A percentile compares a stretch with the other conserved stretches of the same genome.
These are phyloP conservation scores for Polydrusus tereticollis DNA, from an alignment of 2,888 invertebrate genomes.

Conservation along the genomic window DNA sequence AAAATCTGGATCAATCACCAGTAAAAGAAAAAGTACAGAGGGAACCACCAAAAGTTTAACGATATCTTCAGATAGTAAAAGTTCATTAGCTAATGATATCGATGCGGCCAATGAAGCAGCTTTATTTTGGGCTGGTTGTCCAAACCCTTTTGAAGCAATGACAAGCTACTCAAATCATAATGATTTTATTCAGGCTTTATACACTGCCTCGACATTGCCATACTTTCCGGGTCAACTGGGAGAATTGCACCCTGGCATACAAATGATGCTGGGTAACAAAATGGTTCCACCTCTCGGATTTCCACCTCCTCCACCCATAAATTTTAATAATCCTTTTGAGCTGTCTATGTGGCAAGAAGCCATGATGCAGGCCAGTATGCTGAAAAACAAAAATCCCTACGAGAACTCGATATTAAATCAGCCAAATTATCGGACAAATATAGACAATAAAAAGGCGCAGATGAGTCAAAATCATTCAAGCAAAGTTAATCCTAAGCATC, in stretches of 20 bases:
- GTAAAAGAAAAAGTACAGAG: slow-evolving; percentile 25
- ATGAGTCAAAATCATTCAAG: slow-evolving; percentile 21
- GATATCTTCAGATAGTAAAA: slow-evolving; percentile 43
- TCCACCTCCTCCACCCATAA: slow-evolving; percentile 63
- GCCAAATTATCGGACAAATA: slow-evolving; percentile 37
- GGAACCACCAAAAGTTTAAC: slow-evolving; percentile 11
- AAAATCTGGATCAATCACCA: slow-evolving; percentile 20
- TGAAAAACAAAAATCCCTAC: slow-evolving; percentile 59
- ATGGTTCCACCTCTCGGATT: slow-evolving; percentile 67
- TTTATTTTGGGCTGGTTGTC: slow-evolving; percentile 81
- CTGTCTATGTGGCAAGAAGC: slow-evolving; percentile 80
- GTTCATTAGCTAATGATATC: slow-evolving; percentile 72
- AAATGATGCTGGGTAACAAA: slow-evolving; percentile 67
- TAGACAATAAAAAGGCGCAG: slow-evolving; percentile 10
- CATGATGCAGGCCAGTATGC: slow-evolving; percentile 67
- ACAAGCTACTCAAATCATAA: slow-evolving; percentile 68
- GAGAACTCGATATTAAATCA: slow-evolving; percentile 56
- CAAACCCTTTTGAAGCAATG: slow-evolving; percentile 74
- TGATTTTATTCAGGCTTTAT: slow-evolving; percentile 72
- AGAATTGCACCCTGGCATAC: slow-evolving; percentile 70
- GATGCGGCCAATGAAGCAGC: slow-evolving; percentile 79
- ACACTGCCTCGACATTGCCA: slow-evolving; percentile 65
- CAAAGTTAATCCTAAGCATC: slow-evolving; percentile 19
- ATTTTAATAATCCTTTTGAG: slow-evolving; percentile 72
- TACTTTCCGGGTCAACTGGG: slow-evolving; percentile 65